These are phyloP conservation scores for Callaeas wilsoni DNA, from an alignment of 2,113 vertebrate genomes.

Conservation along the genomic window DNA sequence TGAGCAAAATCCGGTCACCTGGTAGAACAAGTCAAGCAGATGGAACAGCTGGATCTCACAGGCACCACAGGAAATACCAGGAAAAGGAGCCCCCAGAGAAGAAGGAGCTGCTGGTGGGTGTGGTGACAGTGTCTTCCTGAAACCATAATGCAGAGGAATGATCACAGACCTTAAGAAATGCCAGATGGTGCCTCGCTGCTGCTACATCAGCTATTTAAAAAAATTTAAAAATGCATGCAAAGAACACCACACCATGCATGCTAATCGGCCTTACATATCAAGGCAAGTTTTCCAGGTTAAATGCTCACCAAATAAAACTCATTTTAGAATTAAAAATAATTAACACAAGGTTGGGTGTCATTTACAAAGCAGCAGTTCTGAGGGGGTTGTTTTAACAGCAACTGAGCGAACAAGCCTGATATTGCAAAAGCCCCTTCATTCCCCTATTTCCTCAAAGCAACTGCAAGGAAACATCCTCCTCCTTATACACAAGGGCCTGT, in stretches of 20 bases:
- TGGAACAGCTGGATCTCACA: background rate
- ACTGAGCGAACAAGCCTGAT: background rate
- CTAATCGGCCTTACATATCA: background rate
- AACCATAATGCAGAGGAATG: background rate
- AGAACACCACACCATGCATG: background rate
- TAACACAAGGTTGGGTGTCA: background rate
- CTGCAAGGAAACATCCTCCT: background rate
- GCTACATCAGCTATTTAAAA: background rate
- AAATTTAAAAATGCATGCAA: background rate
- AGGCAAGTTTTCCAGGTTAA: background rate
- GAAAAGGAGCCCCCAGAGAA: background rate
- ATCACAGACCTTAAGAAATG: background rate
- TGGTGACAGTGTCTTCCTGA: background rate
- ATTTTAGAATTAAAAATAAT: background rate
- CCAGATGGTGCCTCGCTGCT: background rate
- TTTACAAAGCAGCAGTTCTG: background rate
- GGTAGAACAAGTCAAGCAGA: background rate
- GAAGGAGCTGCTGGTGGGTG: background rate
- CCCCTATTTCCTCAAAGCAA: background rate
- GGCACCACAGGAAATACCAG: background rate
- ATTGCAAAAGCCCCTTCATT: background rate
- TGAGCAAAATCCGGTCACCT: rapidly evolving
- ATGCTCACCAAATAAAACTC: background rate
- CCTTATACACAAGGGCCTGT: background rate
- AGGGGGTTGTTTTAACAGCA: background rate